Percentiles rank a stretch among this genome's conserved stretches.
Evolutionary conservation across 53 echinoderm and acorn worm genomes (phyloP).

Genomic region (Temnopleurus reevesii): DNA sequence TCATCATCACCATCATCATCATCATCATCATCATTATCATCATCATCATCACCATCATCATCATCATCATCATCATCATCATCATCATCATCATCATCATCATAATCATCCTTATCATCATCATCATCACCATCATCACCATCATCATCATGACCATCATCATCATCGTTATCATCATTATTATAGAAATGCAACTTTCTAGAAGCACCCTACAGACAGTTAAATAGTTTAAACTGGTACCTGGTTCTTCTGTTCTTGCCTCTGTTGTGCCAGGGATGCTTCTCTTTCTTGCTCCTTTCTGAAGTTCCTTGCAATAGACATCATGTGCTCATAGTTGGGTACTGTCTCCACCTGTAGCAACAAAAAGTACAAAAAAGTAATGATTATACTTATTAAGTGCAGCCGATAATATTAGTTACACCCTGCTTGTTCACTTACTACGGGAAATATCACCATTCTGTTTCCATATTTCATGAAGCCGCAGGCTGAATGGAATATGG

Average conservation of each 20-base stretch:
- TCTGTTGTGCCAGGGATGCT: slow-evolving; percentile 75
- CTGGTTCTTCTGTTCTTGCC: slow-evolving; percentile 97
- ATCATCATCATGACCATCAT: too few species aligned
- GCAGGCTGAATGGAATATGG: too few species aligned
- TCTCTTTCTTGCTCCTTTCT: slow-evolving; percentile 90
- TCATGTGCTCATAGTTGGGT: slow-evolving; percentile 89
- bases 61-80: neutral
- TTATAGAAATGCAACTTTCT: too few species aligned
- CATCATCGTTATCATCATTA: too few species aligned
- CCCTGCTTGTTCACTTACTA: too few species aligned
- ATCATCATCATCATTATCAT: slow-evolving; percentile 46
- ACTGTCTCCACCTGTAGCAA: slow-evolving; percentile 82
- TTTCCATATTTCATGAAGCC: too few species aligned
- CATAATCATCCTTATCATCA: neutral
- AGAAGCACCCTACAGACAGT: too few species aligned
- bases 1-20: slow-evolving; percentile 31
- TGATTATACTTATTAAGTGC: too few species aligned
- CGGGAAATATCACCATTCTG: too few species aligned
- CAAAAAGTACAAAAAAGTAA: neutral
- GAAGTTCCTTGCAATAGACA: slow-evolving; percentile 93
- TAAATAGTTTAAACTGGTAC: slow-evolving; percentile 64
- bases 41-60: neutral
- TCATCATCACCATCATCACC: too few species aligned
- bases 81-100: neutral
- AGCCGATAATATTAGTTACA: too few species aligned